Conservation (phyloP, 2,113 vertebrate genomes). For the Eubucco bourcierii region DNA sequence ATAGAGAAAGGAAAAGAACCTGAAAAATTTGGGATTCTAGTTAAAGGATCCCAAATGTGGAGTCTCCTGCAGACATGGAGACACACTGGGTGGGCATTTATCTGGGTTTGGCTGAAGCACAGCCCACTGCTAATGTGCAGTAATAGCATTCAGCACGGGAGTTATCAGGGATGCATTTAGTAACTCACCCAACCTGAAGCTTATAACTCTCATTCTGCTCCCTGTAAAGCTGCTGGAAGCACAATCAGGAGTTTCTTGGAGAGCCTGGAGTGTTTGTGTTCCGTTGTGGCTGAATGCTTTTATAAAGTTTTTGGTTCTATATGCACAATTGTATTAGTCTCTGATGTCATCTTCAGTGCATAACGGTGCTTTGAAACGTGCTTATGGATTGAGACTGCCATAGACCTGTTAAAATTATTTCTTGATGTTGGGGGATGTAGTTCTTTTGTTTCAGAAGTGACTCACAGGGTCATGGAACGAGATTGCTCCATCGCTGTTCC, state of each 20-base stretch:
- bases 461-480: not conserved
- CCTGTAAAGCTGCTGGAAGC: not conserved
- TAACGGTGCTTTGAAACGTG: constrained; percentile 18
- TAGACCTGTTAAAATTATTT: constrained; percentile 15
- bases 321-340: not conserved
- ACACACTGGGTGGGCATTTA: not conserved
- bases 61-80: not conserved
- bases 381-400: constrained; percentile 7
- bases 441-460: constrained; percentile 20
- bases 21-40: not conserved
- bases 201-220: not conserved
- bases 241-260: not conserved
- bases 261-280: not conserved
- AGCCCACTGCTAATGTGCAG: not conserved
- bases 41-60: not conserved
- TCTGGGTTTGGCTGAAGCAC: not conserved
- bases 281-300: not conserved
- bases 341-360: not conserved
- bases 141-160: not conserved
- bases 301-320: not conserved
- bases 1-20: not conserved
- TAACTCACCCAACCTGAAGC: not conserved
- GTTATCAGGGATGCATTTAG: not conserved
- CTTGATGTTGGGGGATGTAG: not conserved
- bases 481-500: not conserved